Evolutionary conservation across 2,888 invertebrate genomes (phyloP).

Genomic region (Conomelus anceps): DNA sequence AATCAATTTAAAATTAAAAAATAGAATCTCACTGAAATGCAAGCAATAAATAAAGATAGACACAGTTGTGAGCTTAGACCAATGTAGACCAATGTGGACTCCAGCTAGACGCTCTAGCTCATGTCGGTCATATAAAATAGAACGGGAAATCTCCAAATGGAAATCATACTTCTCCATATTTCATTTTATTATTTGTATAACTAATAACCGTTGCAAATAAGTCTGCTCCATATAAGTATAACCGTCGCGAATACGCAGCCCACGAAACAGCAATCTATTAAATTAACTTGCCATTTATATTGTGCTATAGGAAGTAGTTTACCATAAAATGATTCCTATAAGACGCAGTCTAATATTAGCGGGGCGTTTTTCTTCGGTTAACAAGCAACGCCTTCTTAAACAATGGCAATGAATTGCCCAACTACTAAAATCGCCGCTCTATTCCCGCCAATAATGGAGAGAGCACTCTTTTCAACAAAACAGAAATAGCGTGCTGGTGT

Average conservation of each 20-base stretch:
- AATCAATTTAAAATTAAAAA: no score
- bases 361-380: not conserved
- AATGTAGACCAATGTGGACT: no score
- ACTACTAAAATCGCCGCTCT: not conserved
- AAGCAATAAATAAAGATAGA: no score
- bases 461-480: not conserved
- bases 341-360: not conserved
- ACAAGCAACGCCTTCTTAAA: not conserved
- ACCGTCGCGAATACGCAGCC: not conserved
- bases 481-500: not conserved
- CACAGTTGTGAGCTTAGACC: no score
- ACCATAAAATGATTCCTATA: not conserved
- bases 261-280: not conserved
- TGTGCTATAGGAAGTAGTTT: not conserved
- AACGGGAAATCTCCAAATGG: no score
- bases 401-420: not conserved
- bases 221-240: not conserved
- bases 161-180: no score
- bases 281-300: not conserved
- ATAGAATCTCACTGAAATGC: no score
- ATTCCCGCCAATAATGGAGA: not conserved
- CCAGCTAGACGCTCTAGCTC: no score
- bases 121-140: no score
- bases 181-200: not conserved
- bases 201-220: not conserved